These are phyloP conservation scores for Bhutanitis thaidina DNA, from an alignment of 2,888 invertebrate genomes.

Conservation along the genomic window DNA sequence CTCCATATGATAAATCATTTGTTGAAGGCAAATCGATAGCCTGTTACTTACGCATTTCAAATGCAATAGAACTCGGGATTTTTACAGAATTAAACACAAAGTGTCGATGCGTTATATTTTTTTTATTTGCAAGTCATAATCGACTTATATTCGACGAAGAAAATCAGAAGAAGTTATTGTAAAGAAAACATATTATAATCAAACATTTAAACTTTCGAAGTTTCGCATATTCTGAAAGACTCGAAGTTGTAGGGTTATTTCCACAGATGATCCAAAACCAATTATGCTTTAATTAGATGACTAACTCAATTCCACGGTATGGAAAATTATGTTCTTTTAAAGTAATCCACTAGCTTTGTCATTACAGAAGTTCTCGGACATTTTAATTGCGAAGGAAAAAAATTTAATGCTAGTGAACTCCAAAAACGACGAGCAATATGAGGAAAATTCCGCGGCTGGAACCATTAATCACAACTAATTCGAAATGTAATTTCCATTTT, in stretches of 20 bases:
- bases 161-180: no score
- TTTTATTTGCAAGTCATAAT: no score
- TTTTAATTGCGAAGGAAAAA: constrained; percentile 5
- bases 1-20: constrained; percentile 1
- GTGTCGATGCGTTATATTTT: no score
- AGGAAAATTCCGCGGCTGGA: not conserved
- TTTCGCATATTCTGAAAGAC: no score
- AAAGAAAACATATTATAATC: no score
- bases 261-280: not conserved
- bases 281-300: constrained; percentile 5
- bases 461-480: no score
- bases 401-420: not conserved
- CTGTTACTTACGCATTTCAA: no score
- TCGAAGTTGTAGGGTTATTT: not conserved
- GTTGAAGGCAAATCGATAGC: not conserved
- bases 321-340: constrained; percentile 5
- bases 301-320: not conserved
- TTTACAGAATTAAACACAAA: no score
- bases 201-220: no score
- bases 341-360: constrained; percentile 6
- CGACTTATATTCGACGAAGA: no score
- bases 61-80: no score
- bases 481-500: no score
- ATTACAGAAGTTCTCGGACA: constrained; percentile 3
- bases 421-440: not conserved